Percentiles rank a stretch among this genome's conserved stretches.
Evolutionary conservation across 2,888 invertebrate genomes (phyloP).

Genomic region (Drosophila quinaria): DNA sequence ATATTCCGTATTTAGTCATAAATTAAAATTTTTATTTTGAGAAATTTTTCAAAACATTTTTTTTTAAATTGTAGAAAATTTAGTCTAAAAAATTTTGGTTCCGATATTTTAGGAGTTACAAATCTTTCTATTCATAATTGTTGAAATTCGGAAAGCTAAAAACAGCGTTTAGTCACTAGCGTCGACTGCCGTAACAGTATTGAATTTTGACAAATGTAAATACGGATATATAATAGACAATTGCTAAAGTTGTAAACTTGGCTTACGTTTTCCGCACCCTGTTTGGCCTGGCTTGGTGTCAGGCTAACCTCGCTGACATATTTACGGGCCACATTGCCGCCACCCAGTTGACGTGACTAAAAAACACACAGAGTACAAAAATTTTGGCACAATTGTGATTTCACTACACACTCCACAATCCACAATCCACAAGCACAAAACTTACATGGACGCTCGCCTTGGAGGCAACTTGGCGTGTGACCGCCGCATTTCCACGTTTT

Average conservation of each 20-base stretch:
- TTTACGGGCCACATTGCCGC: slow-evolving; percentile 53
- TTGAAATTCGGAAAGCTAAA: too few relatives aligned
- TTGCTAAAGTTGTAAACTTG: neutral
- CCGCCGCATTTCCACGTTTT: slow-evolving; percentile 58
- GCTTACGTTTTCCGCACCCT: slow-evolving; percentile 73
- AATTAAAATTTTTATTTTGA: too few relatives aligned
- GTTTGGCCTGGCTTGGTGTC: slow-evolving; percentile 79
- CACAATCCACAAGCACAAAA: slow-evolving; percentile 11
- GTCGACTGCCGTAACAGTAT: neutral
- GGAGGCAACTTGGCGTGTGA: slow-evolving; percentile 60
- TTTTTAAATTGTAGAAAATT: too few relatives aligned
- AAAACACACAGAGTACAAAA: neutral
- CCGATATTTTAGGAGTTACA: too few relatives aligned
- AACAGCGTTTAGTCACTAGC: neutral
- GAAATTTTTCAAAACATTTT: too few relatives aligned
- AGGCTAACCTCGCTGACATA: slow-evolving; percentile 80
- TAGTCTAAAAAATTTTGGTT: too few relatives aligned
- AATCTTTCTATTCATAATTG: too few relatives aligned
- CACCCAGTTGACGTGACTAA: slow-evolving; percentile 56
- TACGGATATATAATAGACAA: slow-evolving; percentile 2
- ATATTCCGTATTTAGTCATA: too few relatives aligned
- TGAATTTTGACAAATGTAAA: neutral
- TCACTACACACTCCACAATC: neutral
- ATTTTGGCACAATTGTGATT: neutral
- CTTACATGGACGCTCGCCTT: slow-evolving; percentile 69